Evolutionary conservation across 2,113 vertebrate species (phyloP), one percentile per base, ranked within the genome.

Genomic region (Recurvirostra avosetta): DNA sequence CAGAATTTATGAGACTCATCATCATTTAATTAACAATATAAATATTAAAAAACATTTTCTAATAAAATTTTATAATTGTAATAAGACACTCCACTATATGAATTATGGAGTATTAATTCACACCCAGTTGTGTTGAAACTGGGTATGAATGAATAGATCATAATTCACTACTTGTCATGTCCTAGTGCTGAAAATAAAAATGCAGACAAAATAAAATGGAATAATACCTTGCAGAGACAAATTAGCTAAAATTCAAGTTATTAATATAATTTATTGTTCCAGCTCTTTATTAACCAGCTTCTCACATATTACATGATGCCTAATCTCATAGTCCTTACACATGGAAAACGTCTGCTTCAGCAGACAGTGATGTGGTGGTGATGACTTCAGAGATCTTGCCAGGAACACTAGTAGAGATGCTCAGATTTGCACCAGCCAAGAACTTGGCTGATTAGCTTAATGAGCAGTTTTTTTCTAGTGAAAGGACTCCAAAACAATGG

Each of bases 31-130:
- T 98, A 98, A 97, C 94, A 98, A 97, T 97, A 98, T 98, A 98
- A 98, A 98, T 98, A 98, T 98, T 96, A 96, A 97, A 98, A 98
- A 98, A 97, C 75, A 98, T 97, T 98, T 98, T 97, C 97, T 93
- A 98, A 98, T 98, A 98, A 97, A 98, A 98, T 97, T 97, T 98
- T 98, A 97, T 97, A 98, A 98, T 98, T 98, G 90, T 97, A 98
- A 96, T 97, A 98, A 98, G 97, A 97, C 78, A 97, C 47, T 93
- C 75, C 71, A 93, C 75, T 72, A 56, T 75, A 88, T 98, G 98
- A 98, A 90, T 98, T 97, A 98, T 96, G 80, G 85, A 92, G 93
- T 87, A 96, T 94, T 98, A 98, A 97, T 97, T 98, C 93, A 96
- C 80, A 98, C 61, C 95, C 93, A 98, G 96, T 97, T 97, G 94